Evolutionary conservation across 2,797 vertebrate genomes (phyloP).

Genomic region (Gymnocypris eckloni): DNA sequence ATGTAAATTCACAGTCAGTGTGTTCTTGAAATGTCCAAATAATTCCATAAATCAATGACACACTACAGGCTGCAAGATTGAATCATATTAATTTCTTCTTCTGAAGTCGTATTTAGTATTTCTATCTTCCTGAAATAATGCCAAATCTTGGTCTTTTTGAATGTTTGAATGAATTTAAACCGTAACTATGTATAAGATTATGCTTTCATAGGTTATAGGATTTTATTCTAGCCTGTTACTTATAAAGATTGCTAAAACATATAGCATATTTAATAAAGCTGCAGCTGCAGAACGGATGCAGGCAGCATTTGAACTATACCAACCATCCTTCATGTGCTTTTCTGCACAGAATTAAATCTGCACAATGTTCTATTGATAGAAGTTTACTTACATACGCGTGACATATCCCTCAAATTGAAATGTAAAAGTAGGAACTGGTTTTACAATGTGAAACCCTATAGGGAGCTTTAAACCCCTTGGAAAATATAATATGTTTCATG

Average conservation of each 20-base stretch:
- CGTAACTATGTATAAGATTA: neutral
- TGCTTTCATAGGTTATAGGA: too few relatives aligned
- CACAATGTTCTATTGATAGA: neutral
- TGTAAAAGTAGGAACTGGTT: neutral
- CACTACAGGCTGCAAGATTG: neutral
- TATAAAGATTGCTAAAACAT: neutral
- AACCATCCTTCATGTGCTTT: neutral
- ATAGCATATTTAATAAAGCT: neutral
- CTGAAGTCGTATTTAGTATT: neutral
- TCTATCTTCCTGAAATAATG: too few relatives aligned
- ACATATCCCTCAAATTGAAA: neutral
- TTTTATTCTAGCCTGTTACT: neutral
- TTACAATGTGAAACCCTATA: neutral
- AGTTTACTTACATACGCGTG: neutral
- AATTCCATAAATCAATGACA: neutral
- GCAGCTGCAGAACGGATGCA: neutral
- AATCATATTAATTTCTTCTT: too few relatives aligned
- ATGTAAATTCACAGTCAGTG: neutral
- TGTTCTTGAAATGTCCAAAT: neutral
- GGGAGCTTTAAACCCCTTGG: neutral
- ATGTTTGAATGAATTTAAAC: neutral
- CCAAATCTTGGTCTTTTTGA: neutral
- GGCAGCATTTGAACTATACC: neutral
- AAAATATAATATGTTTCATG: neutral
- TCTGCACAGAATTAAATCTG: neutral